These are phyloP conservation scores for Pteronura brasiliensis DNA, from an alignment of 2,113 vertebrate species.

Conservation along the genomic window DNA sequence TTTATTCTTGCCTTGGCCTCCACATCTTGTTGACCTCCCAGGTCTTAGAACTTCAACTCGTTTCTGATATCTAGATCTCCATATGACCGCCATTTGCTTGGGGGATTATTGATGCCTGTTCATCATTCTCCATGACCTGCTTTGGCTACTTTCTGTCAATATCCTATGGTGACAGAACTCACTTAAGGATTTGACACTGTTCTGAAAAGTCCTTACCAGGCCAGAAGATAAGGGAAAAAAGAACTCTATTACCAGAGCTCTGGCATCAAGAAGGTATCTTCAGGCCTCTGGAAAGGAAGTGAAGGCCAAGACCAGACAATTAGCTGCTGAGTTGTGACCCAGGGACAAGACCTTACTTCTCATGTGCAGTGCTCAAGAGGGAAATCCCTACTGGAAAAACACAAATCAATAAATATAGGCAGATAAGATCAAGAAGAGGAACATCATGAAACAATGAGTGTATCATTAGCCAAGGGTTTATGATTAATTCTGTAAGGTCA, in stretches of 20 bases:
- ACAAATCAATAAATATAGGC: not conserved
- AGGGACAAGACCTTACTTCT: not conserved
- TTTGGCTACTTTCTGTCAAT: conserved; percentile 18
- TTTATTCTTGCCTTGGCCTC: not conserved
- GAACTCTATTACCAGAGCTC: not conserved
- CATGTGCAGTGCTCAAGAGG: not conserved
- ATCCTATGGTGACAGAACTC: conserved; percentile 26
- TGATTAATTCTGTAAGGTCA: not conserved
- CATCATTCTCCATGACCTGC: conserved; percentile 15
- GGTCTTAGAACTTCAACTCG: conserved; percentile 27
- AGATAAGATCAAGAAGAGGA: not conserved
- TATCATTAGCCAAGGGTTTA: conserved; percentile 16
- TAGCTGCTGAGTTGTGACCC: not conserved
- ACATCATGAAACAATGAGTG: not conserved
- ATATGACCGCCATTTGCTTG: not conserved
- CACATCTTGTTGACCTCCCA: not conserved
- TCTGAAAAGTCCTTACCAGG: not conserved
- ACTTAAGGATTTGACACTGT: not conserved
- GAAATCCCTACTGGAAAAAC: conserved; percentile 12
- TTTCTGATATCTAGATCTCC: conserved; percentile 11
- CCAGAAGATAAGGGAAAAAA: not conserved
- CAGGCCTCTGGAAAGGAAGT: not conserved
- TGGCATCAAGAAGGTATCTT: not conserved
- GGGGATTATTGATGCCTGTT: not conserved
- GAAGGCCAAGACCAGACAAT: not conserved